Percentiles rank a stretch among this genome's conserved stretches.
phyloP scores from a whole-genome alignment of 2,797 vertebrate species.

The Parotocinclus haroldoi region DNA sequence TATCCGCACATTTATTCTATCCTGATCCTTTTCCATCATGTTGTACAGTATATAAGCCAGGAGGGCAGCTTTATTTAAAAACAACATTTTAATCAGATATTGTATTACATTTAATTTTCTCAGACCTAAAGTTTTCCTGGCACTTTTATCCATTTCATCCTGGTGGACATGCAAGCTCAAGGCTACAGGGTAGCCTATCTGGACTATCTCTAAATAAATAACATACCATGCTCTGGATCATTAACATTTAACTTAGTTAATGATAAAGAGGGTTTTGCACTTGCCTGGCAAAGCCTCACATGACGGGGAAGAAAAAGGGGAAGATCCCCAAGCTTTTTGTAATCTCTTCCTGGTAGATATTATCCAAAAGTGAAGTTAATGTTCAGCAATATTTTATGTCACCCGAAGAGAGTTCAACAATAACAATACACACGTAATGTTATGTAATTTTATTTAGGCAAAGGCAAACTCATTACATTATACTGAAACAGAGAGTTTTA shows the following conservation, averaged over 20 bases:
- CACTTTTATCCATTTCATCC: not conserved
- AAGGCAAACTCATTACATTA: not conserved
- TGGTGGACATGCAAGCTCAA: constrained; percentile 17
- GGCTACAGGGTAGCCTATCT: constrained; percentile 11
- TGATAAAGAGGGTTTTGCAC: not conserved
- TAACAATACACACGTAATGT: too few relatives aligned
- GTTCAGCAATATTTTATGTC: not conserved
- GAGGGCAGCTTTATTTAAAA: too few relatives aligned
- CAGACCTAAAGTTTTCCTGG: too few relatives aligned
- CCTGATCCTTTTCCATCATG: too few relatives aligned
- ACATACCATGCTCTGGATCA: constrained; percentile 14
- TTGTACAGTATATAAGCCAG: too few relatives aligned
- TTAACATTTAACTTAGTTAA: constrained; percentile 1
- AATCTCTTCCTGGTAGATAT: not conserved
- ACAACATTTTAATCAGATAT: too few relatives aligned
- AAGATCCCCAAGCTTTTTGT: not conserved
- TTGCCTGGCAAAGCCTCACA: not conserved
- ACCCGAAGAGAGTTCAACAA: not conserved
- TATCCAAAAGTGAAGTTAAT: constrained; percentile 17
- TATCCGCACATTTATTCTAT: too few relatives aligned
- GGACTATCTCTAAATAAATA: constrained; percentile 37
- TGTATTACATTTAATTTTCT: too few relatives aligned
- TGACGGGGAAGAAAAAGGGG: not conserved
- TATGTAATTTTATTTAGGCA: too few relatives aligned
- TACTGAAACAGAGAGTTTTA: too few relatives aligned